Evolutionary conservation across 2,113 vertebrate species (phyloP).

Genomic region (Ictidomys tridecemlineatus): DNA sequence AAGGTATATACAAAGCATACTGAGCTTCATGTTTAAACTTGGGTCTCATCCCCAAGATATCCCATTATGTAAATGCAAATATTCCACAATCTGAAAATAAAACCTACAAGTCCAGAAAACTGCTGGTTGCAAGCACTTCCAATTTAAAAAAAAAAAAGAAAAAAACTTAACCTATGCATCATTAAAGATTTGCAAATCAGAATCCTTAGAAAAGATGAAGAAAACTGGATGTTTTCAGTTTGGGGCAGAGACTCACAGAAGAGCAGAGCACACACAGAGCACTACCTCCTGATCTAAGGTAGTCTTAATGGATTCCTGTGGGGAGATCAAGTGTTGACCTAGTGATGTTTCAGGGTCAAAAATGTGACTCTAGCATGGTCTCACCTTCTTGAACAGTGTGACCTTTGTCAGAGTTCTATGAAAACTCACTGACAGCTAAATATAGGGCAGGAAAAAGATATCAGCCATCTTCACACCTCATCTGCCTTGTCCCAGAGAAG

Average conservation of each 20-base stretch:
- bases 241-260: not conserved
- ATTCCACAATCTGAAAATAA: not conserved
- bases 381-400: not conserved
- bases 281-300: not conserved
- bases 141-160: not conserved
- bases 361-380: not conserved
- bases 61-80: not conserved
- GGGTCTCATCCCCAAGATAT: not conserved
- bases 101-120: not conserved
- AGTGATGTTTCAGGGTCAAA: not conserved
- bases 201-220: not conserved
- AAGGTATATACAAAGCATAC: not conserved
- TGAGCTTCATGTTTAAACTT: not conserved
- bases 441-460: too few species aligned
- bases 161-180: not conserved
- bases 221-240: not conserved
- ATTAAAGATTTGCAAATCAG: not conserved
- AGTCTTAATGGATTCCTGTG: not conserved
- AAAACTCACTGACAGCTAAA: too few species aligned
- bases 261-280: not conserved
- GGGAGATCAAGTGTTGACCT: not conserved
- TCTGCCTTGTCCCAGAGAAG: too few species aligned
- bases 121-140: not conserved
- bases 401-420: too few species aligned
- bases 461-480: too few species aligned